Conservation (phyloP, 2,888 invertebrate genomes). For the Seira musarum region DNA sequence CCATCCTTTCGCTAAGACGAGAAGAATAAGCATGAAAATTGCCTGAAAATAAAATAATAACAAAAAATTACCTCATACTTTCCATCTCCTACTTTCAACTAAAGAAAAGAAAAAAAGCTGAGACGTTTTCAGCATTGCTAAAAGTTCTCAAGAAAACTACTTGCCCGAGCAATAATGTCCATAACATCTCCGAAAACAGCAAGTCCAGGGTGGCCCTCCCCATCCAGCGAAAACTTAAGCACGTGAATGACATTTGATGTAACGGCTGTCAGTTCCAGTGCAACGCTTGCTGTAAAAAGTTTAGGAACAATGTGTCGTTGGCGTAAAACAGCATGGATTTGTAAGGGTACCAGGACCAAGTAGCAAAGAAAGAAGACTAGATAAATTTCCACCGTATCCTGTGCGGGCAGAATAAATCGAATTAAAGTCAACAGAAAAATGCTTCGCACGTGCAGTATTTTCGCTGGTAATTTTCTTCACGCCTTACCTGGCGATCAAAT, state of each 20-base stretch:
- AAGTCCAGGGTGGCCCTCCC: conserved; percentile 85
- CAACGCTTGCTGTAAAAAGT: conserved; percentile 89
- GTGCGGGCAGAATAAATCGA: conserved; percentile 66
- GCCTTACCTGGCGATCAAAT: conserved; percentile 84
- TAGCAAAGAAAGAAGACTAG: conserved; percentile 90
- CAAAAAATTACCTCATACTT: conserved; percentile 34
- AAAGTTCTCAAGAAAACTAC: conserved; percentile 68
- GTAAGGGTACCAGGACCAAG: conserved; percentile 88
- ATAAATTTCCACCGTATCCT: conserved; percentile 93
- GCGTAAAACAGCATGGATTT: conserved; percentile 89
- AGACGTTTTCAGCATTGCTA: conserved; percentile 5
- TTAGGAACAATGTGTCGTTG: conserved; percentile 94
- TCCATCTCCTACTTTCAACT: background rate
- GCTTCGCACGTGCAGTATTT: background rate
- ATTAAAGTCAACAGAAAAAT: too few relatives aligned
- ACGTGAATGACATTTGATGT: conserved; percentile 91
- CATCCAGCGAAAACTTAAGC: conserved; percentile 91
- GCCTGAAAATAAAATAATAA: conserved; percentile 78
- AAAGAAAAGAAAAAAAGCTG: background rate
- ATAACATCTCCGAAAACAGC: conserved; percentile 92
- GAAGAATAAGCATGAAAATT: conserved; percentile 91
- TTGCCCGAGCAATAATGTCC: conserved; percentile 91
- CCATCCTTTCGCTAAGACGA: conserved; percentile 93
- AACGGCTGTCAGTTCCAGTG: conserved; percentile 88
- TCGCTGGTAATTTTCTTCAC: background rate